These are phyloP conservation scores for Thereva nobilitata DNA, from an alignment of 2,888 invertebrate species.

Conservation along the genomic window DNA sequence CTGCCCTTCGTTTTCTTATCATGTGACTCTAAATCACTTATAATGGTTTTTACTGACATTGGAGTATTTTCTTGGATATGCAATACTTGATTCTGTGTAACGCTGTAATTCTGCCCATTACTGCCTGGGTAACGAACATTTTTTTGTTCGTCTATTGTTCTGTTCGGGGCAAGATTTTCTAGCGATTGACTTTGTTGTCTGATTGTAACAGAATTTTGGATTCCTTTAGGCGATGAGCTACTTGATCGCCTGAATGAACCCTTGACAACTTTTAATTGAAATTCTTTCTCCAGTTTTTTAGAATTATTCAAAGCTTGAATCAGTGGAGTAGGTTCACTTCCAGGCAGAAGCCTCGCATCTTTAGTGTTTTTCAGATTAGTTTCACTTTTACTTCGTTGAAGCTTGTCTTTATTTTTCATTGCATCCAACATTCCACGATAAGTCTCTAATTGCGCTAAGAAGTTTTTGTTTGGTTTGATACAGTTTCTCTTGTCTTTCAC, in stretches of 20 bases:
- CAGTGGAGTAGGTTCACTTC: constrained; percentile 66
- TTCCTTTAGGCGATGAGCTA: constrained; percentile 55
- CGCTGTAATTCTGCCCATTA: constrained; percentile 84
- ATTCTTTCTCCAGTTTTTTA: constrained; percentile 47
- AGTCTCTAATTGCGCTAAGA: constrained; percentile 90
- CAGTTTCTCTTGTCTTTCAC: constrained; percentile 90
- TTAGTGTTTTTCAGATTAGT: constrained; percentile 78
- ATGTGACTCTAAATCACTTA: constrained; percentile 71
- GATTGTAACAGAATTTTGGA: constrained; percentile 48
- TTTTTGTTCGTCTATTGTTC: constrained; percentile 65
- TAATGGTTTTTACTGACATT: constrained; percentile 70
- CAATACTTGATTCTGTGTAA: constrained; percentile 73
- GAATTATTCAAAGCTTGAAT: constrained; percentile 62
- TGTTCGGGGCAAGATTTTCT: constrained; percentile 54
- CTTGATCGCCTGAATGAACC: constrained; percentile 51
- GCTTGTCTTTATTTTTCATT: constrained; percentile 91
- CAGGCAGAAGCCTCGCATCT: constrained; percentile 63
- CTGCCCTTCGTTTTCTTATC: constrained; percentile 53
- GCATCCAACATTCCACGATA: constrained; percentile 96
- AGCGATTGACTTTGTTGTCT: constrained; percentile 58
- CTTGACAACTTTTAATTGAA: constrained; percentile 9
- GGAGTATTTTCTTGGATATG: constrained; percentile 22
- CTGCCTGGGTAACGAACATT: constrained; percentile 84
- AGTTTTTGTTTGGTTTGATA: constrained; percentile 95
- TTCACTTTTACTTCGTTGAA: constrained; percentile 91